Conservation (phyloP, 2,888 invertebrate species). For the Diploptera punctata region DNA sequence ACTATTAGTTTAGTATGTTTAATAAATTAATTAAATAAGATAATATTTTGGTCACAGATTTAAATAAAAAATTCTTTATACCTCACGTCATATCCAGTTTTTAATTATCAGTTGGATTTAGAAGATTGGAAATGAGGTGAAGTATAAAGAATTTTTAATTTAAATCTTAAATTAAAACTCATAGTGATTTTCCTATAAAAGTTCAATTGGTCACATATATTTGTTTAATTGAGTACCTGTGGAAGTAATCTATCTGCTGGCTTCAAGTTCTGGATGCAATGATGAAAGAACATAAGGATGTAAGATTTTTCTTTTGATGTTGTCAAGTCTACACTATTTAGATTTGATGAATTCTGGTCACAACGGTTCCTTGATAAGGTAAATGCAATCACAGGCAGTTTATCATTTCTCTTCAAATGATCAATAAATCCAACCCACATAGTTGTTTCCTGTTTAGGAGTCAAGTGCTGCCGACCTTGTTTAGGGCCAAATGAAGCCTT, state of each 20-base stretch:
- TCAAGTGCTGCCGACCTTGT: background rate
- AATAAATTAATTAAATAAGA: too few relatives aligned
- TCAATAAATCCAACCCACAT: conserved; percentile 85
- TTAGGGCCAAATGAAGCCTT: background rate
- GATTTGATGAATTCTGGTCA: conserved; percentile 69
- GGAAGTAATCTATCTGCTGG: conserved; percentile 88
- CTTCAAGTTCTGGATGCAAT: conserved; percentile 82
- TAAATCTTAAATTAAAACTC: too few relatives aligned
- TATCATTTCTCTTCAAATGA: conserved; percentile 81
- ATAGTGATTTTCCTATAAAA: too few relatives aligned
- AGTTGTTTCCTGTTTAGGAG: conserved; percentile 74
- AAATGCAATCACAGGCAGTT: conserved; percentile 94
- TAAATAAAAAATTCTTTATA: too few relatives aligned
- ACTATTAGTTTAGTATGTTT: too few relatives aligned
- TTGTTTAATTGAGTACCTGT: too few relatives aligned
- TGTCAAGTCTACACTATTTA: conserved; percentile 73
- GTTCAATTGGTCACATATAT: too few relatives aligned
- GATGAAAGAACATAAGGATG: conserved; percentile 85
- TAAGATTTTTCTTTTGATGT: conserved; percentile 83
- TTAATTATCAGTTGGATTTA: too few relatives aligned
- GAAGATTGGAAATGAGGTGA: too few relatives aligned
- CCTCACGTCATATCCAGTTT: too few relatives aligned
- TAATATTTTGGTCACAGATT: too few relatives aligned
- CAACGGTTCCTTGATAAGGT: conserved; percentile 88
- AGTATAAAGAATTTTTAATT: too few relatives aligned